phyloP scores from a whole-genome alignment of 2,797 vertebrate genomes.

The Crenichthys baileyi region DNA sequence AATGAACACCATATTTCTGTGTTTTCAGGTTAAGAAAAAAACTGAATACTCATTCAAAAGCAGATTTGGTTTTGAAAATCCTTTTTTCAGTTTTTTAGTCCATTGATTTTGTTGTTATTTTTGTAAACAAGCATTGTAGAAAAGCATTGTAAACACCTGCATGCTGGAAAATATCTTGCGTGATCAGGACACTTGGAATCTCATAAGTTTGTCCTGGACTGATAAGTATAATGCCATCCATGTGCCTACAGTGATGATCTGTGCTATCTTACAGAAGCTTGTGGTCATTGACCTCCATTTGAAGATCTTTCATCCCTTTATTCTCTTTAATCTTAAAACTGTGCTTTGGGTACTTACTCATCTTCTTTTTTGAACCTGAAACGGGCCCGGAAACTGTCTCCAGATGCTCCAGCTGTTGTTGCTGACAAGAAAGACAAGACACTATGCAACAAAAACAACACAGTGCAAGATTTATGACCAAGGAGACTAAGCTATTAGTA shows the following conservation, averaged over 20 bases:
- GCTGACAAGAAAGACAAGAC: conserved; percentile 38
- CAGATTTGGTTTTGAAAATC: neutral
- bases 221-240: conserved; percentile 49
- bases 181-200: conserved; percentile 44
- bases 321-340: conserved; percentile 63
- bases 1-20: conserved; percentile 49
- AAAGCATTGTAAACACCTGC: conserved; percentile 72
- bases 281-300: conserved; percentile 44
- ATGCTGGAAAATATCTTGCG: conserved; percentile 50
- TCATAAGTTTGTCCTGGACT: conserved; percentile 39
- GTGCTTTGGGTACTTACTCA: conserved; percentile 51
- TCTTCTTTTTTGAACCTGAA: conserved; percentile 52
- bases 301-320: conserved; percentile 65
- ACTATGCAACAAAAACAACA: conserved; percentile 13
- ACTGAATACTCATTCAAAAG: neutral
- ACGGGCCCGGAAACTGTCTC: conserved; percentile 60
- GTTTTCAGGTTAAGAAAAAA: conserved; percentile 38
- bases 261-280: conserved; percentile 59
- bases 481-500: neutral
- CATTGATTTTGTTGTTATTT: conserved; percentile 49
- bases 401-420: conserved; percentile 64
- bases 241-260: conserved; percentile 48
- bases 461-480: conserved; percentile 5
- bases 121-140: conserved; percentile 65
- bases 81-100: neutral